Evolutionary conservation across 2,888 invertebrate species (phyloP).

Genomic region (Lepidocyrtinus sp.): DNA sequence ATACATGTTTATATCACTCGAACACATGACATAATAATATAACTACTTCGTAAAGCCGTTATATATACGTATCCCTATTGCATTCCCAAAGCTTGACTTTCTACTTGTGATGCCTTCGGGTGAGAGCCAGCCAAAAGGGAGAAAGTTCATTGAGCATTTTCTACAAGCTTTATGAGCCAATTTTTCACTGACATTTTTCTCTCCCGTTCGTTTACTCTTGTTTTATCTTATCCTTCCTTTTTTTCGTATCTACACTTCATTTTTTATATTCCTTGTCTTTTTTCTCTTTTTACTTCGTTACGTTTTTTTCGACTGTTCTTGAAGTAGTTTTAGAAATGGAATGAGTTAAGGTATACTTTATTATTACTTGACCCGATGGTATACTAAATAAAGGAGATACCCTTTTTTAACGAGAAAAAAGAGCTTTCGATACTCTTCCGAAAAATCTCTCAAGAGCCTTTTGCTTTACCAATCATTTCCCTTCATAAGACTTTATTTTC

Average conservation of each 20-base stretch:
- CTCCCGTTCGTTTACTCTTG: conserved; percentile 45
- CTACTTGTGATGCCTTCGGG: conserved; percentile 50
- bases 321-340: conserved; percentile 16
- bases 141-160: conserved; percentile 68
- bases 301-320: neutral
- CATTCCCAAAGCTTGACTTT: conserved; percentile 25
- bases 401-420: conserved; percentile 22
- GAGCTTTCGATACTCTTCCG: conserved; percentile 33
- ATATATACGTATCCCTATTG: too few species aligned
- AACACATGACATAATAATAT: conserved; percentile 31
- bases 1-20: conserved; percentile 14
- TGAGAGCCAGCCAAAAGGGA: conserved; percentile 50
- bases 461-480: conserved; percentile 47
- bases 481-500: conserved; percentile 48
- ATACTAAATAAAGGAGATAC: conserved; percentile 56
- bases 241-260: conserved; percentile 26
- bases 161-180: conserved; percentile 68
- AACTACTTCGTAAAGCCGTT: conserved; percentile 21
- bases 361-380: conserved; percentile 59
- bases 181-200: conserved; percentile 65
- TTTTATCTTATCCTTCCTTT: conserved; percentile 23
- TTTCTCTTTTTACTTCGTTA: conserved; percentile 27
- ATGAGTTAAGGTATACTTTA: conserved; percentile 56
- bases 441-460: conserved; percentile 29
- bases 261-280: conserved; percentile 10